Evolutionary conservation across 2,888 invertebrate species (phyloP), one percentile per base, ranked within the genome.

Genomic region (Cheilosia pagana): DNA sequence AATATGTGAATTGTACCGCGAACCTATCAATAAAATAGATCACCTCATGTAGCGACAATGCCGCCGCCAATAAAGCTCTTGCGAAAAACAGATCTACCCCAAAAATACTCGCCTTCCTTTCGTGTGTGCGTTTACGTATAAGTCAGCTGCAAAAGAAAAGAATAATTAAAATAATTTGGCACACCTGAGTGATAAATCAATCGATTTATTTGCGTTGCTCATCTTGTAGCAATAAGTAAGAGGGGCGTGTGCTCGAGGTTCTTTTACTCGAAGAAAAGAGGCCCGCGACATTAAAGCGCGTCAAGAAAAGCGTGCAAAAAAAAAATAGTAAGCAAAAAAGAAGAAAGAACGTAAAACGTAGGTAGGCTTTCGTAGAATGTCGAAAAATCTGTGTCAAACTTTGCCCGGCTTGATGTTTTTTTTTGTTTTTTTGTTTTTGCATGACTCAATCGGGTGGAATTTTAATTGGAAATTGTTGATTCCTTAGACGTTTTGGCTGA

Each of bases 141-240:
- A 63, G 55, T 78, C 70, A 82, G 71, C 74, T 74, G 63, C 31
- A 70, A 63, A 81, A 63, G 35, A 79, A 78, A 63, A 72, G 52
- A 74, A 74, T 70, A 75, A 83, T 78, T 78, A 78, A 83, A 83
- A 83, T 83, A 83, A 83, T 83, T 83, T 83, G 83, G 83, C 83
- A 83, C 83, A 83, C 79, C 83, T 79, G 83, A 83, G 79, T 74
- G 79, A 83, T 83, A 83, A 79, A 83, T 83, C 79, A 83, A 83
- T 83, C 59, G 83, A 83, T 83, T 79, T 74, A 79, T 74, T 75
- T 79, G 70, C 79, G 68, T 74, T 53, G 67, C 65, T 60, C 53
- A 63, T 43, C 41, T 45, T 35, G 23, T n/a, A 1, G 31, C 60
- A 68, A 62, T 63, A 65, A 70, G 31, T 48, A 71, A 74, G 53